Evolutionary conservation across 2,888 invertebrate species (phyloP).

Genomic region (Lasioglossum villosulum): DNA sequence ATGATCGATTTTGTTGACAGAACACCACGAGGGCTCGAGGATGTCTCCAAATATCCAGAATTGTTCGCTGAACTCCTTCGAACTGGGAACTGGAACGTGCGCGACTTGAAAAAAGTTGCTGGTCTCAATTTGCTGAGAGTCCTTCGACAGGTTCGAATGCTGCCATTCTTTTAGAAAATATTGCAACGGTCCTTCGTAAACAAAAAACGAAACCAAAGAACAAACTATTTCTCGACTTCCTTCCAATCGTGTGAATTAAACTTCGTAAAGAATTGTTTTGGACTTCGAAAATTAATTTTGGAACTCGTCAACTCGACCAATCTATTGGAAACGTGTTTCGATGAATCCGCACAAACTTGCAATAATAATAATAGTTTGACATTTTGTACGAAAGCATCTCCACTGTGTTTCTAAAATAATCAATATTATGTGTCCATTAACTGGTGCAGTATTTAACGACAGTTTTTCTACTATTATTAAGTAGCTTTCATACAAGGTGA

Average conservation of each 20-base stretch:
- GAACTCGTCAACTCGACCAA: neutral
- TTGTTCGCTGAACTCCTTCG: slow-evolving; percentile 88
- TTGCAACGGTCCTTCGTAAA: neutral
- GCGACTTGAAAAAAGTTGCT: slow-evolving; percentile 88
- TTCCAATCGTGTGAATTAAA: neutral
- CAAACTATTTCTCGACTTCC: neutral
- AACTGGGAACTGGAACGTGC: slow-evolving; percentile 87
- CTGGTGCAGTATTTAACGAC: neutral
- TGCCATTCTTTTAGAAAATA: neutral
- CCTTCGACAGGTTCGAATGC: slow-evolving; percentile 83
- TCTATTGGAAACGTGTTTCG: neutral
- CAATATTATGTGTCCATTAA: neutral
- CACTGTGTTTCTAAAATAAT: neutral
- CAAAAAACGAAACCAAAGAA: neutral
- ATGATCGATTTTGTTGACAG: slow-evolving; percentile 84
- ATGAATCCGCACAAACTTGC: neutral
- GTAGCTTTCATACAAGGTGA: neutral
- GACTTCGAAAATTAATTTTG: neutral
- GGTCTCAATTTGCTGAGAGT: slow-evolving; percentile 88
- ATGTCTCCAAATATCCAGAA: slow-evolving; percentile 90
- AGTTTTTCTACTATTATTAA: neutral
- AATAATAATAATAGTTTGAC: neutral
- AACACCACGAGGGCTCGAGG: slow-evolving; percentile 92
- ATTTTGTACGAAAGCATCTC: neutral
- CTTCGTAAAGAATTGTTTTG: neutral